Evolutionary conservation across 2,113 vertebrate species (phyloP).

Genomic region (Nothocercus julius): DNA sequence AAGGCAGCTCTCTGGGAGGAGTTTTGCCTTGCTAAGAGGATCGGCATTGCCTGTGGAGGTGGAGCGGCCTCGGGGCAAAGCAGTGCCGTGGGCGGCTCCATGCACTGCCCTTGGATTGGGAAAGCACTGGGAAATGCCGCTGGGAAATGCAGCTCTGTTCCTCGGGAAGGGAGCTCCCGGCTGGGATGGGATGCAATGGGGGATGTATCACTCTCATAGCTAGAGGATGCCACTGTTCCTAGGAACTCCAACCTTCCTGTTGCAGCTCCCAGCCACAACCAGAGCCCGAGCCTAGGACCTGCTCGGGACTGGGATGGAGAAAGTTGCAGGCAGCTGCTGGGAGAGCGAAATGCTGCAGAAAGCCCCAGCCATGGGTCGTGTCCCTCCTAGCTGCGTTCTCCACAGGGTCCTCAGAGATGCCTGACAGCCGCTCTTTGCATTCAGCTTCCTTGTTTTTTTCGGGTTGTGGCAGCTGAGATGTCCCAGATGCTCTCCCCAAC

Average conservation of each 20-base stretch:
- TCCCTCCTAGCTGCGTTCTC: not conserved
- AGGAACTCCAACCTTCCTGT: not conserved
- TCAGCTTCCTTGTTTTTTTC: not conserved
- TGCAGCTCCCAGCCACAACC: fast-evolving
- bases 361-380: too few species aligned
- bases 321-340: not conserved
- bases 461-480: not conserved
- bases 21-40: not conserved
- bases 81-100: not conserved
- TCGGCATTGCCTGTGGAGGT: not conserved
- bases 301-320: not conserved
- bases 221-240: not conserved
- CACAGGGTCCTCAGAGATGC: not conserved
- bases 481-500: not conserved
- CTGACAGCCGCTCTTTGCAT: not conserved
- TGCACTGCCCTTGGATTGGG: fast-evolving
- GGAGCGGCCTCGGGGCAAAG: not conserved
- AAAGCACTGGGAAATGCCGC: not conserved
- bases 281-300: not conserved
- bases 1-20: not conserved
- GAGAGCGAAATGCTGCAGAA: not conserved
- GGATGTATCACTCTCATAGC: not conserved
- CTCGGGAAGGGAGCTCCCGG: not conserved
- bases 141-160: not conserved
- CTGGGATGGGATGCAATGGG: too few species aligned